Evolutionary conservation across 2,113 vertebrate species (phyloP).

Genomic region (Rana temporaria): DNA sequence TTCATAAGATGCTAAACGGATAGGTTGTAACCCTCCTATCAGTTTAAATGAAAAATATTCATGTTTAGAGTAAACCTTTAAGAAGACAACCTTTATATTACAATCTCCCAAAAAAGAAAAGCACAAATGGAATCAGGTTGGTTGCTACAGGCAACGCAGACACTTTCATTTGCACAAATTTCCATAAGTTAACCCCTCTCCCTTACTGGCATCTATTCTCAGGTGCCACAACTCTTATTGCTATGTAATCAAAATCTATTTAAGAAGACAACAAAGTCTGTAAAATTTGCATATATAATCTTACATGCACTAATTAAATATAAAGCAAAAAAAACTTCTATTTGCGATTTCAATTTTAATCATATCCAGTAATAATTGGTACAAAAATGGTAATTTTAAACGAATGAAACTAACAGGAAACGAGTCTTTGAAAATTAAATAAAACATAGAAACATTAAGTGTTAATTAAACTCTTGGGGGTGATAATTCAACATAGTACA

Average conservation of each 20-base stretch:
- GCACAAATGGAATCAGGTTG: no score
- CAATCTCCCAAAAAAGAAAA: no score
- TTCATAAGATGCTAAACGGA: no score
- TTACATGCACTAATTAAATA: not conserved
- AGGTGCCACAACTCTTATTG: not conserved
- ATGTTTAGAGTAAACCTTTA: no score
- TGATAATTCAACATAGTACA: conserved; percentile 12
- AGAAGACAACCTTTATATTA: no score
- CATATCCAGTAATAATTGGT: not conserved
- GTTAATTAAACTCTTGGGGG: conserved; percentile 41
- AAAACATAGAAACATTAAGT: conserved; percentile 41
- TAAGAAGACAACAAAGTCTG: not conserved
- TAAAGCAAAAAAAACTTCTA: not conserved
- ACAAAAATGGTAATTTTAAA: conserved; percentile 37
- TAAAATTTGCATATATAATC: not conserved
- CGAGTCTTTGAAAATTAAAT: conserved; percentile 38
- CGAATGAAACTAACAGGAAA: conserved; percentile 25
- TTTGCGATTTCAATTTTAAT: not conserved
- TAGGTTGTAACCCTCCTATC: no score
- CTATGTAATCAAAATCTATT: conserved; percentile 19
- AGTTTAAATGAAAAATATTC: no score
- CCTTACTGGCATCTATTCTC: no score
- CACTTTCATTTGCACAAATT: no score
- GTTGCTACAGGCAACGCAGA: no score
- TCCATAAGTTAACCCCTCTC: no score